Percentiles rank a stretch among this genome's conserved stretches.
These are phyloP conservation scores for Acyrthosiphon pisum DNA, from an alignment of 1,140 invertebrate genomes.

Conservation along the genomic window DNA sequence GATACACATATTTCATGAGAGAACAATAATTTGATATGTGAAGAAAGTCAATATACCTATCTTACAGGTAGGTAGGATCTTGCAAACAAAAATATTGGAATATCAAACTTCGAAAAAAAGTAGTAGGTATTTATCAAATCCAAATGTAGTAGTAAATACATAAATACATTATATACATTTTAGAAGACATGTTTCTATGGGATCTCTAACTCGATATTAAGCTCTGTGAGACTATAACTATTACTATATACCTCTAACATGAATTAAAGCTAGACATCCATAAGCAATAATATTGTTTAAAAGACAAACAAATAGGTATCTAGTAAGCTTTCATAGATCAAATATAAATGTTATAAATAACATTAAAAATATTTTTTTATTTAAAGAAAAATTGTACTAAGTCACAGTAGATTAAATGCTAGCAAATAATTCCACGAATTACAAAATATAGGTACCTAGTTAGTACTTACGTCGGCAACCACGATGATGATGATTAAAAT, in stretches of 20 bases:
- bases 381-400: not conserved
- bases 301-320: too few relatives aligned
- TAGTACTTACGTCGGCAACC: too few relatives aligned
- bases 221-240: too few relatives aligned
- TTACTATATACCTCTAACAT: too few relatives aligned
- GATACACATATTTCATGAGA: not conserved
- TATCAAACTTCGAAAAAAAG: not conserved
- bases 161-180: too few relatives aligned
- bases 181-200: too few relatives aligned
- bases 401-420: not conserved
- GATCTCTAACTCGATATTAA: too few relatives aligned
- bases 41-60: not conserved
- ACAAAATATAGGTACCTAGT: too few relatives aligned
- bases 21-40: not conserved
- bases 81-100: not conserved
- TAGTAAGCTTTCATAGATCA: too few relatives aligned
- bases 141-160: not conserved
- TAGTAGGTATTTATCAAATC: not conserved
- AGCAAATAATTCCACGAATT: too few relatives aligned
- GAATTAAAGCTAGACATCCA: too few relatives aligned
- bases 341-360: not conserved
- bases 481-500: not conserved
- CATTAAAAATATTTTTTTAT: not conserved
- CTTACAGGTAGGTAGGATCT: not conserved
- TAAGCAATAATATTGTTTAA: too few relatives aligned